Conservation (phyloP, 2,888 invertebrate genomes). For the Nephrotoma appendiculata region DNA sequence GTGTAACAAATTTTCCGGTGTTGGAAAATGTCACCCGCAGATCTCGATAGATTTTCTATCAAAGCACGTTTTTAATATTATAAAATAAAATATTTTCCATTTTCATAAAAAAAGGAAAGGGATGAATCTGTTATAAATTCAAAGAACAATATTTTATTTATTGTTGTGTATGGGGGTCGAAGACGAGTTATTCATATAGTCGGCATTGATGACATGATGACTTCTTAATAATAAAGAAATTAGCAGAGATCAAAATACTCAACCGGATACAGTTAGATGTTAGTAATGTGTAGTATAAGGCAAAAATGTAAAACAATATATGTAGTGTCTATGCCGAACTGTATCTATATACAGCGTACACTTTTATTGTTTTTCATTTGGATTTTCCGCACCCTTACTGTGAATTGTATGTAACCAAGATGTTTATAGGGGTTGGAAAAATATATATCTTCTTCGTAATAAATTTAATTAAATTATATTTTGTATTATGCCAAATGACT, state of each 20-base stretch:
- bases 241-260: not conserved
- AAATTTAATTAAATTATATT: not conserved
- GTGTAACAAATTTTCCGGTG: slow-evolving; percentile 4
- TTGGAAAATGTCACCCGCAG: slow-evolving; percentile 4
- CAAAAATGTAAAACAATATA: not conserved
- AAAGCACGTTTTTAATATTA: not conserved
- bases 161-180: not conserved
- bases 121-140: not conserved
- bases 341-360: not conserved
- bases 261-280: not conserved
- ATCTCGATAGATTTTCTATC: not conserved
- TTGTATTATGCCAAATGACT: not conserved
- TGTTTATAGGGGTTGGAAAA: not conserved
- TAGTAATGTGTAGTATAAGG: not conserved
- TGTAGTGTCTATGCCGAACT: not conserved
- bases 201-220: not conserved
- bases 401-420: not conserved
- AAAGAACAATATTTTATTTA: not conserved
- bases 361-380: not conserved
- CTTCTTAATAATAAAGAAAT: not conserved
- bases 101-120: not conserved
- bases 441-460: not conserved
- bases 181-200: not conserved
- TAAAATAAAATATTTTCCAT: not conserved
- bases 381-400: not conserved